Percentiles rank a stretch among this genome's conserved stretches.
Evolutionary conservation across 2,797 vertebrate species (phyloP).

Genomic region (Chanos chanos): DNA sequence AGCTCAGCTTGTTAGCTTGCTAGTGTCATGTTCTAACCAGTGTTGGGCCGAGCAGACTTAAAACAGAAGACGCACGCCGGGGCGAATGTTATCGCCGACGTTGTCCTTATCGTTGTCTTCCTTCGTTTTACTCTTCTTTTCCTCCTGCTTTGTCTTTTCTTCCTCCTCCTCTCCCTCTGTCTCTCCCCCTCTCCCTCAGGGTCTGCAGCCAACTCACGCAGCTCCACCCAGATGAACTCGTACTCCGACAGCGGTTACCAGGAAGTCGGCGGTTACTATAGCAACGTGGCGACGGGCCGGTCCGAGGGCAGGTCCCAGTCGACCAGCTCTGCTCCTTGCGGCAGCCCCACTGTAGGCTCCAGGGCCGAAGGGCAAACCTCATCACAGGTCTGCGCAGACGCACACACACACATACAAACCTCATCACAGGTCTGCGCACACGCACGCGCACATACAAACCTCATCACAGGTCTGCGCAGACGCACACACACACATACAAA

Average conservation of each 20-base stretch:
- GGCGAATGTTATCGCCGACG: not conserved
- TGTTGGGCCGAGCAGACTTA: too few relatives aligned
- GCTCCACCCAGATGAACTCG: conserved; percentile 93
- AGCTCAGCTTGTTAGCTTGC: too few relatives aligned
- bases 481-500: too few relatives aligned
- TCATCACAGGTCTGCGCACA: too few relatives aligned
- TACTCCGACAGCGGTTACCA: conserved; percentile 98
- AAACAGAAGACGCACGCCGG: not conserved
- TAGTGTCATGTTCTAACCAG: too few relatives aligned
- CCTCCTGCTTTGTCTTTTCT: not conserved
- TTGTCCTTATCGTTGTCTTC: not conserved
- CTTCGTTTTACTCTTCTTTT: not conserved
- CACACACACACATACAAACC: not conserved
- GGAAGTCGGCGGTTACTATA: conserved; percentile 91
- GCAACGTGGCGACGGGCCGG: conserved; percentile 83
- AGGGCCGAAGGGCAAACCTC: conserved; percentile 81
- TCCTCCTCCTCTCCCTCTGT: not conserved
- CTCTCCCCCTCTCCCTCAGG: conserved; percentile 64
- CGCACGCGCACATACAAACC: too few relatives aligned
- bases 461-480: too few relatives aligned
- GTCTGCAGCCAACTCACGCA: conserved; percentile 88
- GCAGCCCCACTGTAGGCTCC: conserved; percentile 74
- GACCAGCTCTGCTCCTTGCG: conserved; percentile 75
- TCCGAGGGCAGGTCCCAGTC: conserved; percentile 81
- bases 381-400: conserved; percentile 69